Evolutionary conservation across 2,797 vertebrate species (phyloP).

Genomic region (Phrynocephalus guinanensis): DNA sequence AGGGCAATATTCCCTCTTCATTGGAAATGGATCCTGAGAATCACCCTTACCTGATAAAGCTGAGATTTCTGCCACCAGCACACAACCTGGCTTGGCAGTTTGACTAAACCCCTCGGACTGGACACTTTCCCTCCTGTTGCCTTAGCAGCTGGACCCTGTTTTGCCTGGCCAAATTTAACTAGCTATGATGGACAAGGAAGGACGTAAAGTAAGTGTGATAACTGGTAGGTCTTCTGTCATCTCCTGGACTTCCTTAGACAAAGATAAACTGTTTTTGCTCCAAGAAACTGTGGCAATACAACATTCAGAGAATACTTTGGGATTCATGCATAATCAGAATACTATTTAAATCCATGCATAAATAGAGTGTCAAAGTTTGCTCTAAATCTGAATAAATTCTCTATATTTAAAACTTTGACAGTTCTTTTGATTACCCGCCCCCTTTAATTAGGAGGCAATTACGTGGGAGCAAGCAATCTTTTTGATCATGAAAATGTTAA

Average conservation of each 20-base stretch:
- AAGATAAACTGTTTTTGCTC: neutral
- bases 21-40: no score
- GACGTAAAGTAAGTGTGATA: no score
- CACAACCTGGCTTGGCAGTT: no score
- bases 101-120: no score
- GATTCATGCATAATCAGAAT: neutral
- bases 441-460: slow-evolving; percentile 17
- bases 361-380: neutral
- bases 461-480: neutral
- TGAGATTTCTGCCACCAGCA: no score
- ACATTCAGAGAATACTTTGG: neutral
- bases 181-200: no score
- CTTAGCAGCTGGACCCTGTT: no score
- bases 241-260: neutral
- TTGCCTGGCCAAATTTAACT: no score
- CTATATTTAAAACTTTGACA: slow-evolving; percentile 11
- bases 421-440: neutral
- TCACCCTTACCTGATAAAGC: no score
- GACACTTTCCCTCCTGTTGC: no score
- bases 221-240: neutral
- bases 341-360: neutral
- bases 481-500: slow-evolving; percentile 26
- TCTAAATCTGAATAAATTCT: neutral
- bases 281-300: neutral
- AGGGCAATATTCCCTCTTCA: no score